These are phyloP conservation scores for Alouatta palliata DNA, from an alignment of 2,113 vertebrate genomes.

Conservation along the genomic window DNA sequence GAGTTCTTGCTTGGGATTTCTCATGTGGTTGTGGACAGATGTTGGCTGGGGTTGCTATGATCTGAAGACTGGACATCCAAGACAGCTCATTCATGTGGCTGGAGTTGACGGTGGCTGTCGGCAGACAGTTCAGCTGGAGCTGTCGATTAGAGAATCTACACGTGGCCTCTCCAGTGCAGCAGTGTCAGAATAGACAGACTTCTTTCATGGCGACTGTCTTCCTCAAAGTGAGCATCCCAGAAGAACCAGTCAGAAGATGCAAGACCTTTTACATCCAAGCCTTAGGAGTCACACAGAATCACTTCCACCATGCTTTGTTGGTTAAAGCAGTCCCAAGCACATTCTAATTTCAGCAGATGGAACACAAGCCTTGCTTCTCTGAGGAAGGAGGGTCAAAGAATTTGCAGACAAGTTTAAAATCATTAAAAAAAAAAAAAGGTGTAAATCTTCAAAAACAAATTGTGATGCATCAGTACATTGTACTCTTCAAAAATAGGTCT, in stretches of 20 bases:
- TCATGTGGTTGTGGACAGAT: conserved; percentile 8
- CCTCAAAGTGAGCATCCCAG: neutral
- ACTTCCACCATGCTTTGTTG: neutral
- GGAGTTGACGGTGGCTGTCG: neutral
- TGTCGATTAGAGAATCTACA: neutral
- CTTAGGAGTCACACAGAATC: neutral
- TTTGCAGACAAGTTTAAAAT: neutral
- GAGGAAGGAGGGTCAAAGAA: neutral
- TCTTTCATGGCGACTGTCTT: neutral
- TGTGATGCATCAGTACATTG: neutral
- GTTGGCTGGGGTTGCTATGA: neutral
- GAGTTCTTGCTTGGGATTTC: conserved; percentile 28
- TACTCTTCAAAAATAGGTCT: neutral
- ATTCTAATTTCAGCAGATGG: neutral
- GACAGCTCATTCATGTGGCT: neutral
- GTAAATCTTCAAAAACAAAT: neutral
- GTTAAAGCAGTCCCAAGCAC: neutral
- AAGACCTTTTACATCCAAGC: neutral
- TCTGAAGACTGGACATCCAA: conserved; percentile 7
- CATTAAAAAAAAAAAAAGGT: neutral
- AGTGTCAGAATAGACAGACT: neutral
- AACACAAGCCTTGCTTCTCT: neutral
- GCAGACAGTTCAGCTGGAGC: neutral
- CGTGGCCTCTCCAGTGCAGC: neutral
- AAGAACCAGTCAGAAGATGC: neutral